Evolutionary conservation across 2,888 invertebrate species (phyloP), one percentile per base, ranked within the genome.

Genomic region (Nemotelus pantherinus): DNA sequence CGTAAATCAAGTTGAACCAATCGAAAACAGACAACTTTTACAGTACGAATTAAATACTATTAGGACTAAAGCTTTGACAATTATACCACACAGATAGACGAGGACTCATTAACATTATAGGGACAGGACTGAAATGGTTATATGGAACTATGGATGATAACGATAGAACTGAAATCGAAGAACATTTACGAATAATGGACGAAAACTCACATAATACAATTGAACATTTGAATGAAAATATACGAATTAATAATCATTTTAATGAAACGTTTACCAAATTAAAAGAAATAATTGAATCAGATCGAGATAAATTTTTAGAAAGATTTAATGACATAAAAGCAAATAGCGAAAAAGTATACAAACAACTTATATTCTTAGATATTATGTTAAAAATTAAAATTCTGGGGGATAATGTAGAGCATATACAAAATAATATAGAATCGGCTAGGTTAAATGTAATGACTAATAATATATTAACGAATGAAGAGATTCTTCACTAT

Each of bases 401-500:
- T 58, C 25, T n/a, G 25, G 58, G 58, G 25, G 58, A 58, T 25
- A 58, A 10, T 58, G 58, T 58, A 58, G 58, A 58, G 25, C 58
- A 58, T 4, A 10, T n/a, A 58, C 58, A 58, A 58, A 58, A 58
- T 25, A 58, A 58, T 58, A 58, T 58, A n/a, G 58, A 1, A 58
- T 58, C 58, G 58, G 58, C 53, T 64, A 76, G 76, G 63, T 78
- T 78, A 76, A 60, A 68, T 39, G 58, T 78, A 48, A 76, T 63
- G 60, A 48, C 9, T 50, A 78, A 60, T 44, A 78, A 76, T 55
- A 76, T 78, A 53, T 63, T 76, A 64, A 78, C 78, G n/a, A 64
- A 41, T 48, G 55, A 78, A 39, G 78, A 78, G 64, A 76, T 78
- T 45, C 3, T 43, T 10, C 43, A 76, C 60, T 78, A 76, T 50